A percentile compares a stretch with the other conserved stretches of the same genome.
phyloP scores from a whole-genome alignment of 2,888 invertebrate genomes.

The Himalopsyche kuldschensis region DNA sequence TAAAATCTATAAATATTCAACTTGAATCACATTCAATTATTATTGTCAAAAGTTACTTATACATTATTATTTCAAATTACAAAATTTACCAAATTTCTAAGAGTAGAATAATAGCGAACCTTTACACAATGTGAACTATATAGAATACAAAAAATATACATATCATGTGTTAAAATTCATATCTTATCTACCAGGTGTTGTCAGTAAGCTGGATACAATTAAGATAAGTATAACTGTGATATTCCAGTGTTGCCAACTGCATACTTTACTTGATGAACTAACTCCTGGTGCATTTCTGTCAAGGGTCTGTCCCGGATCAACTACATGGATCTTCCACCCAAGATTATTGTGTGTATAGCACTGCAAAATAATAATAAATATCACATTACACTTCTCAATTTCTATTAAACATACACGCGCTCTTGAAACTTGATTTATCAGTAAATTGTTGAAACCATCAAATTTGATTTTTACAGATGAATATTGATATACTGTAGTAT shows the following conservation, averaged over 20 bases:
- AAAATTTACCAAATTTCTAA: not conserved
- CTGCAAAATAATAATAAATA: constrained; percentile 55
- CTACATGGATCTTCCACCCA: constrained; percentile 91
- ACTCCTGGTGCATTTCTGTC: constrained; percentile 13
- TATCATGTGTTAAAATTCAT: not conserved
- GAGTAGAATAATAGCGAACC: constrained; percentile 1
- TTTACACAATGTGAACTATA: constrained; percentile 2
- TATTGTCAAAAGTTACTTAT: constrained; percentile 6
- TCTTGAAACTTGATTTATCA: not conserved
- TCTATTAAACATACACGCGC: too few species aligned
- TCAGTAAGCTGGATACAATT: constrained; percentile 7
- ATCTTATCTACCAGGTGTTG: constrained; percentile 20
- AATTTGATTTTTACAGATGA: not conserved
- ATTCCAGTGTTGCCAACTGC: constrained; percentile 6
- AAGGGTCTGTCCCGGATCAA: constrained; percentile 66
- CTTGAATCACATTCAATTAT: constrained; percentile 4
- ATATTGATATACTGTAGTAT: not conserved
- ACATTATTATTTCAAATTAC: not conserved
- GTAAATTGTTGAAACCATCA: not conserved
- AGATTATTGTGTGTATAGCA: constrained; percentile 90
- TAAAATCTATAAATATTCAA: not conserved
- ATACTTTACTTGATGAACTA: not conserved
- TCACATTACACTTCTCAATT: not conserved
- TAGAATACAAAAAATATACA: not conserved
- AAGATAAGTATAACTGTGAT: not conserved